These are phyloP conservation scores for Shinisaurus crocodilurus DNA, from an alignment of 2,113 vertebrate species.

Conservation along the genomic window DNA sequence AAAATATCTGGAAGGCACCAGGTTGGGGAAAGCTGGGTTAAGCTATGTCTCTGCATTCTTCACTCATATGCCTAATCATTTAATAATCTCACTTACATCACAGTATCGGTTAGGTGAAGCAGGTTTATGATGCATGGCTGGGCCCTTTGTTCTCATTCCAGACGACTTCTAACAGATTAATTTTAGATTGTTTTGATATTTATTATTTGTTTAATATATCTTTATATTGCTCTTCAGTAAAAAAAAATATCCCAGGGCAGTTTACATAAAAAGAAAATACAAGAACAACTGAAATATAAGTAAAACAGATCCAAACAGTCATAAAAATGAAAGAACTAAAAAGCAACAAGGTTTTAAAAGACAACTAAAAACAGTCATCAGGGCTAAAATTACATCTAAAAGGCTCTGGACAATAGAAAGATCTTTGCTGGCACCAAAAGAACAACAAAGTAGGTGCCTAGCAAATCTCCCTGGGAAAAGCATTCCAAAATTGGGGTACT, in stretches of 20 bases:
- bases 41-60: neutral
- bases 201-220: neutral
- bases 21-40: too few species aligned
- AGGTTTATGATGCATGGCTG: neutral
- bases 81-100: neutral
- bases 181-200: neutral
- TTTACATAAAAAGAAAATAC: neutral
- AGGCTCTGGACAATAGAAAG: neutral
- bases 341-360: neutral
- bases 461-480: neutral
- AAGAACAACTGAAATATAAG: neutral
- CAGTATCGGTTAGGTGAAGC: neutral
- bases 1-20: too few species aligned
- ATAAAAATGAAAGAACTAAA: neutral
- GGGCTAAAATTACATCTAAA: neutral
- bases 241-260: neutral
- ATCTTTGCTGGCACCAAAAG: neutral
- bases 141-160: neutral
- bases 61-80: neutral
- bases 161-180: neutral
- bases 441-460: neutral
- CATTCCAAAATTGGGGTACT: neutral
- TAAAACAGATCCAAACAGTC: neutral
- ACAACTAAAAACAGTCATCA: neutral
- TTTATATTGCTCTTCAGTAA: neutral